Conservation (phyloP, 2,888 invertebrate genomes). For the Drosophila paranaensis region DNA sequence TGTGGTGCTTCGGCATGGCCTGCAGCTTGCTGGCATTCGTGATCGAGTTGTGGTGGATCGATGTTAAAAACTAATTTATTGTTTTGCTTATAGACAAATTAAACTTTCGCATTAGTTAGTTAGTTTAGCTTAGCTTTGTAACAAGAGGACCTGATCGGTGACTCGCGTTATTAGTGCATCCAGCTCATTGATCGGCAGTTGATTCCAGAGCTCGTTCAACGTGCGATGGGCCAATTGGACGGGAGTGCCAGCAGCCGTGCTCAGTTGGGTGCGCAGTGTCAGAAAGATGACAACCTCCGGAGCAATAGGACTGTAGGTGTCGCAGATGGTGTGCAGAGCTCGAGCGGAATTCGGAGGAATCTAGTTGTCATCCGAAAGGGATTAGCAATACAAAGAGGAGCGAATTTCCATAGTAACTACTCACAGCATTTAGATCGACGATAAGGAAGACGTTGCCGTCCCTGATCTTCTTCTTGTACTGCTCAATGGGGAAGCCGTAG, state of each 20-base stretch:
- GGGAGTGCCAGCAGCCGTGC: conserved; percentile 36
- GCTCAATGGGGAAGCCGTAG: conserved; percentile 77
- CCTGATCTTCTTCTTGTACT: conserved; percentile 74
- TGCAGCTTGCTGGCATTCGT: conserved; percentile 67
- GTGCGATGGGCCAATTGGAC: conserved; percentile 65
- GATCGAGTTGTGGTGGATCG: conserved; percentile 53
- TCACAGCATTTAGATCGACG: conserved; percentile 80
- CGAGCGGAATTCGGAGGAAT: conserved; percentile 81
- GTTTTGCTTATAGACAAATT: background rate
- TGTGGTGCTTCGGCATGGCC: conserved; percentile 73
- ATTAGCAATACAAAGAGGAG: background rate
- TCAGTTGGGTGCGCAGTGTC: conserved; percentile 71
- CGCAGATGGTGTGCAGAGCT: conserved; percentile 87
- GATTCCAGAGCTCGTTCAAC: conserved; percentile 74
- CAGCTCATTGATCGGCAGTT: conserved; percentile 67
- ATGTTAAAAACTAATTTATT: conserved; percentile 1
- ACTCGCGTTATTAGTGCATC: conserved; percentile 82
- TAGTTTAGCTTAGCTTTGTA: conserved; percentile 36
- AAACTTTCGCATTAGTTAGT: background rate
- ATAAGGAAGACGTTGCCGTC: conserved; percentile 80
- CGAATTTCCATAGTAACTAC: background rate
- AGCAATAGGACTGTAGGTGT: conserved; percentile 85
- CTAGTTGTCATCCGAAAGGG: conserved; percentile 48
- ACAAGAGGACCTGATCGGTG: conserved; percentile 79
- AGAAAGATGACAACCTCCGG: conserved; percentile 85